Conservation (phyloP, 2,888 invertebrate genomes). For the Torymus aiolomorphi region DNA sequence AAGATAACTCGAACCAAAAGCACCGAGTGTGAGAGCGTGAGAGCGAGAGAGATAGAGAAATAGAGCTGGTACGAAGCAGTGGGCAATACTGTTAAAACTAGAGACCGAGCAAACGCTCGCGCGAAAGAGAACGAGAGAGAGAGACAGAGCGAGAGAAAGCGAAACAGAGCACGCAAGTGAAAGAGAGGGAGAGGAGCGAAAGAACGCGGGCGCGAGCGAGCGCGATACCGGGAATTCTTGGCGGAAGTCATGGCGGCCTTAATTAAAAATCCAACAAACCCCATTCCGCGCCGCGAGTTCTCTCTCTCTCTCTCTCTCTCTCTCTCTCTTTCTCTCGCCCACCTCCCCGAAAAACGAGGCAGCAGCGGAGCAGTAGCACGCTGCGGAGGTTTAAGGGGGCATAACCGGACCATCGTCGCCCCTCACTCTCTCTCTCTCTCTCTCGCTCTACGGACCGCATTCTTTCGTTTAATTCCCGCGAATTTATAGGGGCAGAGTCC, state of each 20-base stretch:
- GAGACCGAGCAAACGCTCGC: not conserved
- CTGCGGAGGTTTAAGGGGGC: constrained; percentile 37
- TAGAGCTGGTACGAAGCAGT: too few relatives aligned
- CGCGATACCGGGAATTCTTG: constrained; percentile 73
- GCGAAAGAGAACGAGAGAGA: not conserved
- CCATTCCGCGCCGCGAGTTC: constrained; percentile 46
- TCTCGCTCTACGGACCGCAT: constrained; percentile 70
- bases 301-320: constrained; percentile 54
- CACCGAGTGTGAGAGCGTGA: not conserved
- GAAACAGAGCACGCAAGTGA: too few relatives aligned
- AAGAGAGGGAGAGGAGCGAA: constrained; percentile 2
- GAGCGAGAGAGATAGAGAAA: not conserved
- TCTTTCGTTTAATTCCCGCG: constrained; percentile 76
- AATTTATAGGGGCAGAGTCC: constrained; percentile 71
- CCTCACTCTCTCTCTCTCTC: constrained; percentile 25
- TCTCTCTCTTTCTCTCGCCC: constrained; percentile 13
- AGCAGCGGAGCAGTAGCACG: constrained; percentile 62
- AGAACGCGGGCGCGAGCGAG: constrained; percentile 9
- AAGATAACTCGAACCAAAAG: not conserved
- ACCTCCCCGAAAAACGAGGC: constrained; percentile 54
- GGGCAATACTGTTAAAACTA: too few relatives aligned
- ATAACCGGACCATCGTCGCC: constrained; percentile 46
- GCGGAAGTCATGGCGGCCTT: constrained; percentile 74
- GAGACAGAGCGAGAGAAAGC: too few relatives aligned
- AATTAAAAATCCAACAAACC: constrained; percentile 76